A percentile compares a stretch with the other conserved stretches of the same genome.
phyloP scores from a whole-genome alignment of 2,797 vertebrate genomes.

The Crocidura indochinensis region DNA sequence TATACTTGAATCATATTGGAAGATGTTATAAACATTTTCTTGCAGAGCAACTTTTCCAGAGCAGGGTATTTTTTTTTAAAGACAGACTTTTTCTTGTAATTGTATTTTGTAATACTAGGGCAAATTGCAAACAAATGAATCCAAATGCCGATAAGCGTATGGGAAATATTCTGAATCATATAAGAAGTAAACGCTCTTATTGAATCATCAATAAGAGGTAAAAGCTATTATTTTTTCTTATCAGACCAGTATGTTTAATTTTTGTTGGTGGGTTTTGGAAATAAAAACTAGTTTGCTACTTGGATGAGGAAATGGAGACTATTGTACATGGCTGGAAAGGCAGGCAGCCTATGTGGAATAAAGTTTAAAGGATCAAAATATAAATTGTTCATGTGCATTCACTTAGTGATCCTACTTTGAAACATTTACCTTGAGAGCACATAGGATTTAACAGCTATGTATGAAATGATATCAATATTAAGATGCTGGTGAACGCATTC shows the following conservation, averaged over 20 bases:
- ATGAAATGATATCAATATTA: slow-evolving; percentile 48
- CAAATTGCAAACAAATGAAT: slow-evolving; percentile 63
- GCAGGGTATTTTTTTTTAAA: slow-evolving; percentile 57
- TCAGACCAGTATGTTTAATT: slow-evolving; percentile 43
- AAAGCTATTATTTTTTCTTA: slow-evolving; percentile 18
- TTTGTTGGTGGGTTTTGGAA: slow-evolving; percentile 13
- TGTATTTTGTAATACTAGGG: slow-evolving; percentile 22
- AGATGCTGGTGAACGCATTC: slow-evolving; percentile 38
- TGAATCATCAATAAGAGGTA: slow-evolving; percentile 49
- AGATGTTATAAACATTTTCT: slow-evolving; percentile 39
- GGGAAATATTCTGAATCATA: slow-evolving; percentile 32
- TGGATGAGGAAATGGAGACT: slow-evolving; percentile 26
- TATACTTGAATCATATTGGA: slow-evolving; percentile 34
- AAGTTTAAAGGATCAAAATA: slow-evolving; percentile 52
- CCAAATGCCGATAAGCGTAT: slow-evolving; percentile 32
- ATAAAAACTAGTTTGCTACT: slow-evolving; percentile 37
- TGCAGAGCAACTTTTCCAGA: not conserved
- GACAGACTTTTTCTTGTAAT: slow-evolving; percentile 36
- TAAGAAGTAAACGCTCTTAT: too few species aligned
- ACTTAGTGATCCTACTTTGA: slow-evolving; percentile 20
- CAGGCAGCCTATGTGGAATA: not conserved
- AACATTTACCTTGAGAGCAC: slow-evolving; percentile 47
- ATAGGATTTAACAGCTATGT: slow-evolving; percentile 6
- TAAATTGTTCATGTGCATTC: slow-evolving; percentile 54
- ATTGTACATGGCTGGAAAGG: slow-evolving; percentile 22